These are phyloP conservation scores for Octodonta nipae DNA, from an alignment of 2,888 invertebrate species.

Conservation along the genomic window DNA sequence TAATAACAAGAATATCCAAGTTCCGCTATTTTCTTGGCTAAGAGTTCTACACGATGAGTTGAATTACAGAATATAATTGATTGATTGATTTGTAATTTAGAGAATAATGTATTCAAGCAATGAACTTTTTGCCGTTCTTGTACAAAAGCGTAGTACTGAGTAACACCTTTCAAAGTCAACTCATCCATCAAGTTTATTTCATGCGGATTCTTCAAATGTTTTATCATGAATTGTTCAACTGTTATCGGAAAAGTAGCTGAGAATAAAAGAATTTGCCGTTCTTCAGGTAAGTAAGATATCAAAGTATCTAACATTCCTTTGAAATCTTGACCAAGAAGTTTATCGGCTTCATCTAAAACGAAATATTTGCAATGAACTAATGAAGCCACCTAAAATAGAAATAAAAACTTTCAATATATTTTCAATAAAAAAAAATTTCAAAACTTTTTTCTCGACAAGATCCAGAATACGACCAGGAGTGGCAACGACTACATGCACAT, in stretches of 20 bases:
- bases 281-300: slow-evolving; percentile 81
- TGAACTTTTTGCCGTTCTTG: slow-evolving; percentile 99
- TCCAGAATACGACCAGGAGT: slow-evolving; percentile 98
- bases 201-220: slow-evolving; percentile 92
- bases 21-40: slow-evolving; percentile 99
- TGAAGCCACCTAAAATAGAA: no score
- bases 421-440: no score
- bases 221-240: slow-evolving; percentile 97
- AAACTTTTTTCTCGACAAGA: slow-evolving; percentile 87
- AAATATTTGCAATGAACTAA: slow-evolving; percentile 93
- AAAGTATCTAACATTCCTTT: slow-evolving; percentile 84
- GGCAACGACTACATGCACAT: slow-evolving; percentile 97
- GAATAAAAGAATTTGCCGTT: slow-evolving; percentile 94
- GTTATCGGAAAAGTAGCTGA: slow-evolving; percentile 98
- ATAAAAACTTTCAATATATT: no score
- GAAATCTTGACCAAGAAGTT: slow-evolving; percentile 96
- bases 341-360: slow-evolving; percentile 98
- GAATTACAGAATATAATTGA: slow-evolving; percentile 99
- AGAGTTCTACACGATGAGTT: slow-evolving; percentile 94
- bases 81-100: slow-evolving; percentile 99
- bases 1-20: slow-evolving; percentile 99
- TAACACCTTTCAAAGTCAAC: slow-evolving; percentile 96
- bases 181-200: slow-evolving; percentile 99
- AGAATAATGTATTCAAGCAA: slow-evolving; percentile 97
- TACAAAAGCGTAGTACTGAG: slow-evolving; percentile 99